These are phyloP conservation scores for Archips xylosteana DNA, from an alignment of 2,888 invertebrate species.

Conservation along the genomic window DNA sequence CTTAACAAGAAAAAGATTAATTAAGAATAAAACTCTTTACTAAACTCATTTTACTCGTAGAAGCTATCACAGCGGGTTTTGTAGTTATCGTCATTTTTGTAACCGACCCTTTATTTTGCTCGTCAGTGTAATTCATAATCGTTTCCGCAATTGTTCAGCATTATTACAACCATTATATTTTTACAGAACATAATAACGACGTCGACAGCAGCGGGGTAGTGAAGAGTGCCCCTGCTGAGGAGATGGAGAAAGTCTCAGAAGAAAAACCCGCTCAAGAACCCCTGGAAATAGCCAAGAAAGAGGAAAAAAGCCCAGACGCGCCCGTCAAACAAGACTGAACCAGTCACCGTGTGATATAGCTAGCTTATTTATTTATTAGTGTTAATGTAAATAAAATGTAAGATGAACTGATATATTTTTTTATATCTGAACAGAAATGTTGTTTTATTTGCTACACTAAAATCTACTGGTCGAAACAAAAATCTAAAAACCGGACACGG, in stretches of 20 bases:
- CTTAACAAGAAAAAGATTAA: too few species aligned
- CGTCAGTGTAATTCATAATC: neutral
- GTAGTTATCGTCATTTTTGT: too few species aligned
- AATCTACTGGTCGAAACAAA: neutral
- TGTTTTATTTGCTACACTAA: neutral
- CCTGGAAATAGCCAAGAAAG: slow-evolving; percentile 45
- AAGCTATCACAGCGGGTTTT: too few species aligned
- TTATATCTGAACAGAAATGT: slow-evolving; percentile 29
- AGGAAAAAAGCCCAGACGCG: slow-evolving; percentile 49
- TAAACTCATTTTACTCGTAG: too few species aligned
- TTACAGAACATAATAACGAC: slow-evolving; percentile 71
- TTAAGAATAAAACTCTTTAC: too few species aligned
- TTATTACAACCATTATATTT: slow-evolving; percentile 25
- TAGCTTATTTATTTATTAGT: slow-evolving; percentile 55
- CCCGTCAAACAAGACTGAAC: slow-evolving; percentile 69
- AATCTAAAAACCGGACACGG: neutral
- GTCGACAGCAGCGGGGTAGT: slow-evolving; percentile 57
- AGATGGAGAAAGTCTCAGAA: slow-evolving; percentile 14
- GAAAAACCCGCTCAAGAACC: slow-evolving; percentile 4
- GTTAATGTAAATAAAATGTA: slow-evolving; percentile 52
- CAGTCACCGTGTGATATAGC: slow-evolving; percentile 65
- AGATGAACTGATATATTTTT: slow-evolving; percentile 46
- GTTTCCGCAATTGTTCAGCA: neutral
- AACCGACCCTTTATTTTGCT: too few species aligned
- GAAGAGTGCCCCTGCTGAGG: slow-evolving; percentile 24